Evolutionary conservation across 2,797 vertebrate genomes (phyloP).

Genomic region (Gymnothorax javanicus): DNA sequence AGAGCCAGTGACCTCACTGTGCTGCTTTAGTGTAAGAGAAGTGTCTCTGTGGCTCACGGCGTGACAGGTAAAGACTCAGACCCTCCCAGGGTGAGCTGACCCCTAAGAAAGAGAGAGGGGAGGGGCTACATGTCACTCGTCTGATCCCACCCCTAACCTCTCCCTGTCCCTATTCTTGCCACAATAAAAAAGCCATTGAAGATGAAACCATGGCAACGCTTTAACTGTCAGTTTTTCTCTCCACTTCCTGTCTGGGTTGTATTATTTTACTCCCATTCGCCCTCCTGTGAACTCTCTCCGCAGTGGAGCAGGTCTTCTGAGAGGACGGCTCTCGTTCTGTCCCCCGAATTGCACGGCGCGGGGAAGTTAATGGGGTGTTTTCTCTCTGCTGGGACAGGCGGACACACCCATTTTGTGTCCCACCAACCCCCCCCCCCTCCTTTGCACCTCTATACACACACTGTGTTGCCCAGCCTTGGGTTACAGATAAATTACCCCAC

Average conservation of each 20-base stretch:
- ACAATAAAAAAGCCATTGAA: constrained; percentile 47
- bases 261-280: not conserved
- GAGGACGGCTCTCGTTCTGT: constrained; percentile 41
- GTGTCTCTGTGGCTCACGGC: not conserved
- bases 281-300: not conserved
- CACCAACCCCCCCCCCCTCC: constrained; percentile 17
- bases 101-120: not conserved
- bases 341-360: constrained; percentile 1
- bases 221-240: not conserved
- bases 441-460: not conserved
- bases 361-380: constrained; percentile 17
- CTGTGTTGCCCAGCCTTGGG: not conserved
- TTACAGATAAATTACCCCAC: constrained; percentile 18
- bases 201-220: constrained; percentile 65
- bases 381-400: constrained; percentile 7
- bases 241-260: not conserved
- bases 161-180: not conserved
- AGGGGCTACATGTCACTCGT: not conserved
- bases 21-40: not conserved
- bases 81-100: constrained; percentile 12
- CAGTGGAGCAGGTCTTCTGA: constrained; percentile 30
- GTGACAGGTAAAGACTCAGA: not conserved
- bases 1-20: not conserved
- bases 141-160: constrained; percentile 12
- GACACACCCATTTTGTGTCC: constrained; percentile 21